Percentiles rank a stretch among this genome's conserved stretches.
phyloP scores from a whole-genome alignment of 30 jellyfish, hydroid and myxozoan species.

The Catostylus mosaicus region DNA sequence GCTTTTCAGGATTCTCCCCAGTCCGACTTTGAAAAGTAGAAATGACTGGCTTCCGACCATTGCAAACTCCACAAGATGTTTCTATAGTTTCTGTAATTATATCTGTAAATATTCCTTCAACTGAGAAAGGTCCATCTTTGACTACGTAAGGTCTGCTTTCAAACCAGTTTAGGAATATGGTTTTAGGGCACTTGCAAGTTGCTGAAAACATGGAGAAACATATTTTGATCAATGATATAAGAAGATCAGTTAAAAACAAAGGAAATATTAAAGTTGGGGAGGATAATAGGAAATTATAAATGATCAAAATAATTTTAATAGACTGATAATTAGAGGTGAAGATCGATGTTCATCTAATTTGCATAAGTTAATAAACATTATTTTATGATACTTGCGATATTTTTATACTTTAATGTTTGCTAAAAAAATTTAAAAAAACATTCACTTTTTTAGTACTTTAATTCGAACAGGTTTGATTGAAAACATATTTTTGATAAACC shows the following conservation, averaged over 20 bases:
- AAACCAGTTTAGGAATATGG: slow-evolving; percentile 30
- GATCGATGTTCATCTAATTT: too few species aligned
- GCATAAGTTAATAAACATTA: too few species aligned
- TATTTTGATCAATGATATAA: background rate
- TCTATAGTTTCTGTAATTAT: slow-evolving; percentile 2
- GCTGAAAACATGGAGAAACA: slow-evolving; percentile 17
- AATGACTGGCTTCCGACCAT: slow-evolving; percentile 5
- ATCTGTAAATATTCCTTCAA: slow-evolving; percentile 15
- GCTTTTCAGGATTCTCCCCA: slow-evolving; percentile 33
- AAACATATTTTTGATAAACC: too few species aligned
- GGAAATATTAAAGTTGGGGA: too few species aligned
- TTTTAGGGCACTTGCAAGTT: slow-evolving; percentile 29
- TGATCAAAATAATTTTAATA: too few species aligned
- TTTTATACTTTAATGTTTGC: too few species aligned
- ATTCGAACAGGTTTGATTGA: too few species aligned
- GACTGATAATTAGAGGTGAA: too few species aligned
- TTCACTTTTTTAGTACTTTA: too few species aligned
- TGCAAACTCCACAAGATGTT: slow-evolving; percentile 36
- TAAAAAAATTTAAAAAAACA: too few species aligned
- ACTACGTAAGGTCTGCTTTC: slow-evolving; percentile 29
- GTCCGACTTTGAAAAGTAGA: slow-evolving; percentile 1
- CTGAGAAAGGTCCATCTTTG: background rate
- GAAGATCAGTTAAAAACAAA: background rate
- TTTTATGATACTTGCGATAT: too few species aligned
- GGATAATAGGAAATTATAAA: too few species aligned